phyloP scores from a whole-genome alignment of 2,113 vertebrate species.

The Ptilonorhynchus violaceus region DNA sequence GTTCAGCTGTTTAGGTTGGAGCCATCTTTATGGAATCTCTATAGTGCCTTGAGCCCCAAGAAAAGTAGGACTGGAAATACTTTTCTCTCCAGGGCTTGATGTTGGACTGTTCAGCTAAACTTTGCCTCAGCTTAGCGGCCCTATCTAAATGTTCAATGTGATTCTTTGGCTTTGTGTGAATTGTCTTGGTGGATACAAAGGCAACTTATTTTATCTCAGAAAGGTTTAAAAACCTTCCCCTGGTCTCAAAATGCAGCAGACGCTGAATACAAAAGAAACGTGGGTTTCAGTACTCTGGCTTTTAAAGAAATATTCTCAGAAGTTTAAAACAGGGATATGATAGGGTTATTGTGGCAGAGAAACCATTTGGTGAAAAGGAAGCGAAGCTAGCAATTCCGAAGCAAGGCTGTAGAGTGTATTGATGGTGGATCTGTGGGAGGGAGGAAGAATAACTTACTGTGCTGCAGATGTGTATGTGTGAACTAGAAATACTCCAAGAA shows the following conservation, averaged over 20 bases:
- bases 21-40: rapidly evolving
- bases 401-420: not conserved
- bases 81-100: not conserved
- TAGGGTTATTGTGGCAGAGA: not conserved
- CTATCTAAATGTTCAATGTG: not conserved
- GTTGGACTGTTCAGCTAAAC: not conserved
- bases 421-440: not conserved
- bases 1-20: not conserved
- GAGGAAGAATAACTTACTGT: not conserved
- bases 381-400: not conserved
- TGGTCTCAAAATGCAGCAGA: not conserved
- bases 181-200: not conserved
- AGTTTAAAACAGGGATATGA: not conserved
- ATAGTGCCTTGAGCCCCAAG: not conserved
- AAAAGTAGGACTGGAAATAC: not conserved
- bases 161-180: not conserved
- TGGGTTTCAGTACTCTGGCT: not conserved
- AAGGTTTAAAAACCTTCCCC: not conserved
- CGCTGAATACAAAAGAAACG: not conserved
- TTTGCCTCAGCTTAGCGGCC: not conserved
- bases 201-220: not conserved
- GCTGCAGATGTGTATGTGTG: not conserved
- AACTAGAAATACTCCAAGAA: not conserved
- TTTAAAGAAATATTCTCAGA: not conserved
- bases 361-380: not conserved